Percentiles rank a stretch among this genome's conserved stretches.
Conservation (phyloP, 1,140 invertebrate species). For the Nymphalis io region DNA sequence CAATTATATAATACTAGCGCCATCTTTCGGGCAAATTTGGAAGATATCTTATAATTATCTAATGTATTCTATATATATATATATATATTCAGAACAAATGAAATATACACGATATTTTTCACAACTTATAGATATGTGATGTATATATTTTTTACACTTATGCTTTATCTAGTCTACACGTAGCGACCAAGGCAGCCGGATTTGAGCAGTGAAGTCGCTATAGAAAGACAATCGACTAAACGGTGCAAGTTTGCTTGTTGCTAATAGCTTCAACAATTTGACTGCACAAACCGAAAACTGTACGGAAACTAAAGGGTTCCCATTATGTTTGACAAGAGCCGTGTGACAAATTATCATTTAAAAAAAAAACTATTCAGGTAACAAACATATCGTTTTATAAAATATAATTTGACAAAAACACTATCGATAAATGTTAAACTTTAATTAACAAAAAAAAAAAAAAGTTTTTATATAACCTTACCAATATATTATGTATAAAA, state of each 20-base stretch:
- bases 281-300: not conserved
- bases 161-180: not conserved
- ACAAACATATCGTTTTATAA: no score
- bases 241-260: not conserved
- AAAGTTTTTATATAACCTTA: no score
- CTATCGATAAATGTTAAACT: no score
- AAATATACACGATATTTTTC: not conserved
- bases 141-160: not conserved
- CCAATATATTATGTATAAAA: no score
- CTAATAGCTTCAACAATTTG: not conserved
- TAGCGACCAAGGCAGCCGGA: not conserved
- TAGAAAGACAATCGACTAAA: no score
- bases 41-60: slow-evolving; percentile 11
- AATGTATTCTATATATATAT: not conserved
- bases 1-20: slow-evolving; percentile 18
- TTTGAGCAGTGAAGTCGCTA: not conserved
- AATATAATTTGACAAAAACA: no score
- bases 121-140: not conserved
- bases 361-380: no score
- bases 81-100: not conserved
- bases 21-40: slow-evolving; percentile 11
- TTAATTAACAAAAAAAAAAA: no score
- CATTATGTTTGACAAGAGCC: no score
- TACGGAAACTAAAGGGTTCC: no score
- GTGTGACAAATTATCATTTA: no score